Evolutionary conservation across 2,888 invertebrate species (phyloP).

Genomic region (Drosophila villosipedis): DNA sequence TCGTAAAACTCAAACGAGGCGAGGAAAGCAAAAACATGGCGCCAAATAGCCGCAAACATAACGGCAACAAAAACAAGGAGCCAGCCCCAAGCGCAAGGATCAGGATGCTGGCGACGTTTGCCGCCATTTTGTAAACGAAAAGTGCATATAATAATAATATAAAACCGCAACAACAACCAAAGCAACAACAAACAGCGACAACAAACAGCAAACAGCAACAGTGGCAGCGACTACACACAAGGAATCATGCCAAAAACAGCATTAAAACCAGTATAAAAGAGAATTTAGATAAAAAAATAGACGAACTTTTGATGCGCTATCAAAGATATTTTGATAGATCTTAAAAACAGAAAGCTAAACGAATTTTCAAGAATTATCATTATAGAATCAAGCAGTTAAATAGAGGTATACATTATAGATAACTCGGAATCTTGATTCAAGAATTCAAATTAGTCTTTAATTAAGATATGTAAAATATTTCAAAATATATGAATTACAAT

Average conservation of each 20-base stretch:
- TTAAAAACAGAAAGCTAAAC: neutral
- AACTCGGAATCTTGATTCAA: no score
- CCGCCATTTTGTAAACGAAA: slow-evolving; percentile 81
- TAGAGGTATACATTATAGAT: no score
- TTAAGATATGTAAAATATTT: neutral
- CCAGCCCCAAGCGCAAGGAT: slow-evolving; percentile 37
- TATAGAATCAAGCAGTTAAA: neutral
- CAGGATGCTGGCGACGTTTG: slow-evolving; percentile 75
- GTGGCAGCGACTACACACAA: slow-evolving; percentile 23
- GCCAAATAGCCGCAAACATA: slow-evolving; percentile 82
- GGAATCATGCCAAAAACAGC: slow-evolving; percentile 61
- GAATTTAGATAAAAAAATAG: neutral
- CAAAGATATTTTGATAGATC: neutral
- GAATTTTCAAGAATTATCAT: neutral
- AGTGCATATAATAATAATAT: slow-evolving; percentile 78
- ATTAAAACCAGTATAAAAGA: slow-evolving; percentile 53
- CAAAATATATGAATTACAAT: neutral
- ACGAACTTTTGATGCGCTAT: slow-evolving; percentile 31
- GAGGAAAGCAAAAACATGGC: slow-evolving; percentile 77
- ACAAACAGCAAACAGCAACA: slow-evolving; percentile 20
- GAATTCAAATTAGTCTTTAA: neutral
- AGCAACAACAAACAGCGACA: slow-evolving; percentile 7
- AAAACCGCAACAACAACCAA: slow-evolving; percentile 61
- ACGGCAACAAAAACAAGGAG: slow-evolving; percentile 59
- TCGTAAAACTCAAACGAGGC: slow-evolving; percentile 81